Evolutionary conservation across 2,113 vertebrate species (phyloP).

Genomic region (Forbesichthys agassizii): DNA sequence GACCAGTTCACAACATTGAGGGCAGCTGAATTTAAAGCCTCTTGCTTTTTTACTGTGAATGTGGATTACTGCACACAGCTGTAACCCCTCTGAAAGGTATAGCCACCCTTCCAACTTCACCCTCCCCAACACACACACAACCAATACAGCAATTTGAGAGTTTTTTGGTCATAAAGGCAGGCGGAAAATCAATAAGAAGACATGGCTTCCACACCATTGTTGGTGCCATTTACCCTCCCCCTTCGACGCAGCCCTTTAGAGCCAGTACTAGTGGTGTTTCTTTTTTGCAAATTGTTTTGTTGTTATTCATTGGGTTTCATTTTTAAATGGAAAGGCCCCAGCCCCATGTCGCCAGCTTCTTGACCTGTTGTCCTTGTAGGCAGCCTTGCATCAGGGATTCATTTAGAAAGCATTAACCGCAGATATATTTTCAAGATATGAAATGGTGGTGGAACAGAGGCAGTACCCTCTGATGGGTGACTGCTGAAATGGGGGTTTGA

Average conservation of each 20-base stretch:
- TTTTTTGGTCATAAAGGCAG: slow-evolving; percentile 36
- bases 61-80: slow-evolving; percentile 15
- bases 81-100: slow-evolving; percentile 7
- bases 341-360: slow-evolving; percentile 7
- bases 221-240: slow-evolving; percentile 35
- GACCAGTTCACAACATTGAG: slow-evolving; percentile 18
- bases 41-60: slow-evolving; percentile 9
- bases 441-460: slow-evolving; percentile 39
- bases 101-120: slow-evolving; percentile 29
- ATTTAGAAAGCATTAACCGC: slow-evolving; percentile 49
- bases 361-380: slow-evolving; percentile 61
- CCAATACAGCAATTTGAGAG: slow-evolving; percentile 33
- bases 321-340: slow-evolving; percentile 33
- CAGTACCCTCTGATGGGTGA: slow-evolving; percentile 61
- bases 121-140: slow-evolving; percentile 15
- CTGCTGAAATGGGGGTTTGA: slow-evolving; percentile 41
- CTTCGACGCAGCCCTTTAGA: slow-evolving; percentile 18
- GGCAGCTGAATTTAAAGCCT: not conserved
- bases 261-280: slow-evolving; percentile 30
- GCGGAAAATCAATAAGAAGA: slow-evolving; percentile 58
- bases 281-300: slow-evolving; percentile 11
- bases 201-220: slow-evolving; percentile 50
- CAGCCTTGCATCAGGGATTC: slow-evolving; percentile 33
- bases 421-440: slow-evolving; percentile 44
- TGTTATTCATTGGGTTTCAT: slow-evolving; percentile 50